Evolutionary conservation across 2,888 invertebrate genomes (phyloP).

Genomic region (Limulus polyphemus): DNA sequence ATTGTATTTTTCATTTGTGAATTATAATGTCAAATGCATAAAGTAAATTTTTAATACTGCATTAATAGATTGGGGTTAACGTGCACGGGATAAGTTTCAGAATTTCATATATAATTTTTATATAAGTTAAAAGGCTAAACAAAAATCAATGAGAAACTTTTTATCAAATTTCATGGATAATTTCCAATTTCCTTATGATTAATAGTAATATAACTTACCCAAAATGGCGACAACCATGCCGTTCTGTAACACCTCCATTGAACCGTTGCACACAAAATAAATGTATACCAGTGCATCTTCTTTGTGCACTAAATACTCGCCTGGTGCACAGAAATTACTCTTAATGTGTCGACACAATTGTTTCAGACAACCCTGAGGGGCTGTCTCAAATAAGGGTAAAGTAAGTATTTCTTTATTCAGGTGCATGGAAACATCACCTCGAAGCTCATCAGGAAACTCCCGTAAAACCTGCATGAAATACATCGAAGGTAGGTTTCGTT

Average conservation of each 20-base stretch:
- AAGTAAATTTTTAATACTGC: no score
- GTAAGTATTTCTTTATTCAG: slow-evolving; percentile 86
- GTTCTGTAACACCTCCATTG: slow-evolving; percentile 93
- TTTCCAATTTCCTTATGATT: no score
- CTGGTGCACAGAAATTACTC: slow-evolving; percentile 90
- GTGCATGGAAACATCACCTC: slow-evolving; percentile 92
- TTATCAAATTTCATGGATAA: no score
- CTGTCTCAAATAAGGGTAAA: slow-evolving; percentile 84
- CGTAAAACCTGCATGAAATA: slow-evolving; percentile 60
- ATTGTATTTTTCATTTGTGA: no score
- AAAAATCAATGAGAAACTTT: no score
- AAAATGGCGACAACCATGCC: slow-evolving; percentile 94
- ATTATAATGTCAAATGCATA: no score
- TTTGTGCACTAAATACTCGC: slow-evolving; percentile 84
- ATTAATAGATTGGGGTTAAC: no score
- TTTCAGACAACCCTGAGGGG: slow-evolving; percentile 87
- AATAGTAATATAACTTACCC: slow-evolving; percentile 48
- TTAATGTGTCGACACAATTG: slow-evolving; percentile 80
- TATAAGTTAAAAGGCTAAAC: no score
- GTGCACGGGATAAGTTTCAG: no score
- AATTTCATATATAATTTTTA: no score
- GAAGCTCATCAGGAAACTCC: slow-evolving; percentile 89
- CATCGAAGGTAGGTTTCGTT: background rate
- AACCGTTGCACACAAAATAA: slow-evolving; percentile 90
- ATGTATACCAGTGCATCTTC: slow-evolving; percentile 87